These are phyloP conservation scores for Bubo scandiacus DNA, from an alignment of 2,113 vertebrate genomes.

Conservation along the genomic window DNA sequence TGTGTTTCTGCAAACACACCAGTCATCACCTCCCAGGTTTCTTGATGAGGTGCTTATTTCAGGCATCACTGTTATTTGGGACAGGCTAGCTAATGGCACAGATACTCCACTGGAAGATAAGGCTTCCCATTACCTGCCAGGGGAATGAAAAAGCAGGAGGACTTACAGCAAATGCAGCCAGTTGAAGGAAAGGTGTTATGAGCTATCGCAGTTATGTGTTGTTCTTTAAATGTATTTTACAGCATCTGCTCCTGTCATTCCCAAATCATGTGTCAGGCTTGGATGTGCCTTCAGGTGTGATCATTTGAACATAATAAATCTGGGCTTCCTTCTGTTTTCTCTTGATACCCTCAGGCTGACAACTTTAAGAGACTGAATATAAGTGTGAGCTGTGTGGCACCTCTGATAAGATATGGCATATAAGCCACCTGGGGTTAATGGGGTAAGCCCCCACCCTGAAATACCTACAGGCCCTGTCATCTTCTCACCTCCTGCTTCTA, in stretches of 20 bases:
- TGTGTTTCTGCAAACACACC: neutral
- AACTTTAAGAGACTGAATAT: neutral
- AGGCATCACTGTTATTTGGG: neutral
- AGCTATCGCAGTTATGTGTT: neutral
- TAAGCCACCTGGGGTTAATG: neutral
- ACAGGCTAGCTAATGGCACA: neutral
- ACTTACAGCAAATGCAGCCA: neutral
- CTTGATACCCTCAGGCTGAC: neutral
- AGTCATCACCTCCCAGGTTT: neutral
- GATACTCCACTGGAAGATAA: neutral
- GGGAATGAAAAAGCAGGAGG: neutral
- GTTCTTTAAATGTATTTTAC: neutral
- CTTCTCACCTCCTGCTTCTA: neutral
- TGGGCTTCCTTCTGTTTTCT: constrained; percentile 20
- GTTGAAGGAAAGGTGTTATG: neutral
- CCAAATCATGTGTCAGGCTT: neutral
- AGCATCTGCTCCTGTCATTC: neutral
- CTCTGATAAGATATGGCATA: neutral
- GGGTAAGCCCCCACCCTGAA: neutral
- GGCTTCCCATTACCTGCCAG: neutral
- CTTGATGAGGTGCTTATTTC: neutral
- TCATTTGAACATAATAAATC: neutral
- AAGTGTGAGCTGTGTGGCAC: neutral
- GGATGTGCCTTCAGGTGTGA: neutral
- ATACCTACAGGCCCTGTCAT: neutral